These are phyloP conservation scores for Bergia puertoricense DNA, from an alignment of 92 coral and sea anemone genomes.

Conservation along the genomic window DNA sequence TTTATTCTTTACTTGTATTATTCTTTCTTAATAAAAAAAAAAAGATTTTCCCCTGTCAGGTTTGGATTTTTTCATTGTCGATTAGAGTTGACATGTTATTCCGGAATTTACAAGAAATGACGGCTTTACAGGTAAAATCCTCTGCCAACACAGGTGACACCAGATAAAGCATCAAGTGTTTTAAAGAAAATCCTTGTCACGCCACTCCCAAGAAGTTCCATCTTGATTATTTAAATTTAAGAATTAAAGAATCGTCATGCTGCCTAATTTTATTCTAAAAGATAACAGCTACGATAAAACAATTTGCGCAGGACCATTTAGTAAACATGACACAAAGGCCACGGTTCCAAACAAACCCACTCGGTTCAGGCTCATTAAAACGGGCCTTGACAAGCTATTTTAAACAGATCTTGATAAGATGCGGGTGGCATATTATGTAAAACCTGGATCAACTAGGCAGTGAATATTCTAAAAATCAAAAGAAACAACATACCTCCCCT, in stretches of 20 bases:
- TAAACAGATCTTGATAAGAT: background rate
- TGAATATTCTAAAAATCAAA: background rate
- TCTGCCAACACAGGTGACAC: background rate
- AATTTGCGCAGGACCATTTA: background rate
- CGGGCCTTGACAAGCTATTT: slow-evolving; percentile 3
- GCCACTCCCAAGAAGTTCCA: background rate
- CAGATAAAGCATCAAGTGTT: background rate
- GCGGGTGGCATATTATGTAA: background rate
- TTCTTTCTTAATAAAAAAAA: too few species aligned
- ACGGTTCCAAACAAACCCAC: slow-evolving; percentile 7
- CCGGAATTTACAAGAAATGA: background rate
- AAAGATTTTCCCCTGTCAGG: background rate
- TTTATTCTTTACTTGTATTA: too few species aligned
- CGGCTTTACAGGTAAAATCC: background rate
- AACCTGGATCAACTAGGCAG: background rate
- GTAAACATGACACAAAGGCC: slow-evolving; percentile 9
- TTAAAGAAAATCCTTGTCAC: too few species aligned
- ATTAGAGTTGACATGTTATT: too few species aligned
- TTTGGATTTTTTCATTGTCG: background rate
- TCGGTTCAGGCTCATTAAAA: slow-evolving; percentile 1
- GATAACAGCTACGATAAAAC: background rate
- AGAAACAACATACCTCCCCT: background rate
- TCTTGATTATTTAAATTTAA: background rate
- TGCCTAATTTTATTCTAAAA: slow-evolving; percentile 11
- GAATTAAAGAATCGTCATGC: background rate